Conservation (phyloP, 2,113 vertebrate species). For the Chionodraco myersi region DNA sequence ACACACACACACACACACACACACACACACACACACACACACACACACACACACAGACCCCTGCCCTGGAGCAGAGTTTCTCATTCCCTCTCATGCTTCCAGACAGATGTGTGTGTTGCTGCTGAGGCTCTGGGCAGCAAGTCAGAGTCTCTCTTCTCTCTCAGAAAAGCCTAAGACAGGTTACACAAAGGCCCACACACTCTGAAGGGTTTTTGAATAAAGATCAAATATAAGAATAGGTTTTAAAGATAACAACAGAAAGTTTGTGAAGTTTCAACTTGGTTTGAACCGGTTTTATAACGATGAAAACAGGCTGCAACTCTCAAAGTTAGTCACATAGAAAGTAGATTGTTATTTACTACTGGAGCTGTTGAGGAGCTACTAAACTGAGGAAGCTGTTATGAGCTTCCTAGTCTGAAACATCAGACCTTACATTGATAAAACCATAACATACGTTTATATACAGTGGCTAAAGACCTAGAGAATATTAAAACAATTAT, state of each 20-base stretch:
- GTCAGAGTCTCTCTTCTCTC: conserved; percentile 3
- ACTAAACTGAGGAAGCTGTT: not conserved
- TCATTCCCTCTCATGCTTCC: conserved; percentile 52
- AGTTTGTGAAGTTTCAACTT: not conserved
- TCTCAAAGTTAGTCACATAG: not conserved
- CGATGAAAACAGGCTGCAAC: not conserved
- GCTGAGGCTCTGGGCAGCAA: conserved; percentile 17
- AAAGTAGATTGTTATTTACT: not conserved
- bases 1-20: conserved; percentile 9
- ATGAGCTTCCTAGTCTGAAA: not conserved
- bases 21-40: not conserved
- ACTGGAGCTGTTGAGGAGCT: too few relatives aligned
- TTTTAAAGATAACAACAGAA: conserved; percentile 12
- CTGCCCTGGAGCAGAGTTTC: conserved; percentile 51
- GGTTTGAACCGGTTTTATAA: not conserved
- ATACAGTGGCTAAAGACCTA: too few relatives aligned
- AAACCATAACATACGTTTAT: too few relatives aligned
- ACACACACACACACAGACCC: conserved; percentile 31
- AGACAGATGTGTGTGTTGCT: conserved; percentile 39
- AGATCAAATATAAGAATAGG: not conserved
- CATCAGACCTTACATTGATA: too few relatives aligned
- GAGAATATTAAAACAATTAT: too few relatives aligned
- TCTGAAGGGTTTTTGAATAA: conserved; percentile 13
- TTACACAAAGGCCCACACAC: not conserved
- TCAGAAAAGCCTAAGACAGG: not conserved